Conservation (phyloP, 2,113 vertebrate species). For the Saguinus imperator region DNA sequence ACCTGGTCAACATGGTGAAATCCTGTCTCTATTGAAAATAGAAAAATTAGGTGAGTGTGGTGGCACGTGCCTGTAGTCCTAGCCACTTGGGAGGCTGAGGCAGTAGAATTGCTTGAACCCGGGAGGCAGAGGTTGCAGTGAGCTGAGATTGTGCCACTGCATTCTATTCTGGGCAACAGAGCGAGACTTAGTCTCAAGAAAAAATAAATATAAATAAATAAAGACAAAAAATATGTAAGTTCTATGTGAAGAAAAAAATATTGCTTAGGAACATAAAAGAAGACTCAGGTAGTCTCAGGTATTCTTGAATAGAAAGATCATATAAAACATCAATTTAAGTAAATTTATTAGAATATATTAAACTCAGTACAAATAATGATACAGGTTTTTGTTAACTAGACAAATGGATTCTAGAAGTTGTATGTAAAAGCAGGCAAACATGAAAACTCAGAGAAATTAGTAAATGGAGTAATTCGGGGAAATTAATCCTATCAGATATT, state of each 20-base stretch:
- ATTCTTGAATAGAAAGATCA: conserved; percentile 16
- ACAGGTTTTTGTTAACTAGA: not conserved
- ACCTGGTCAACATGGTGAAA: no score
- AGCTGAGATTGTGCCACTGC: no score
- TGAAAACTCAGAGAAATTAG: not conserved
- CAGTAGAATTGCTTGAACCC: no score
- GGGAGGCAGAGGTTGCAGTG: no score
- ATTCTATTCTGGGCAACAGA: no score
- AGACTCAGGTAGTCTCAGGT: not conserved
- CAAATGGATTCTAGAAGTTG: not conserved
- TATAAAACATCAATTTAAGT: not conserved
- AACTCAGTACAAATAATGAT: not conserved
- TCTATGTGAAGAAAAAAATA: not conserved
- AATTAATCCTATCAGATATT: not conserved
- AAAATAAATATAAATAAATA: not conserved
- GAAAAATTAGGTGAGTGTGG: no score
- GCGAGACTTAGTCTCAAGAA: no score
- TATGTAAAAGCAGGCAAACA: not conserved
- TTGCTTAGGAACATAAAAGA: not conserved
- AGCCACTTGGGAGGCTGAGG: no score
- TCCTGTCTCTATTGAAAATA: no score
- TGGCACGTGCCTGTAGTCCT: no score
- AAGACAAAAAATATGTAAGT: not conserved
- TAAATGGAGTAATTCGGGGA: not conserved
- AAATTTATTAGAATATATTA: not conserved